A percentile compares a stretch with the other conserved stretches of the same genome.
Evolutionary conservation across 2,113 vertebrate genomes (phyloP).

Genomic region (Saccopteryx bilineata): DNA sequence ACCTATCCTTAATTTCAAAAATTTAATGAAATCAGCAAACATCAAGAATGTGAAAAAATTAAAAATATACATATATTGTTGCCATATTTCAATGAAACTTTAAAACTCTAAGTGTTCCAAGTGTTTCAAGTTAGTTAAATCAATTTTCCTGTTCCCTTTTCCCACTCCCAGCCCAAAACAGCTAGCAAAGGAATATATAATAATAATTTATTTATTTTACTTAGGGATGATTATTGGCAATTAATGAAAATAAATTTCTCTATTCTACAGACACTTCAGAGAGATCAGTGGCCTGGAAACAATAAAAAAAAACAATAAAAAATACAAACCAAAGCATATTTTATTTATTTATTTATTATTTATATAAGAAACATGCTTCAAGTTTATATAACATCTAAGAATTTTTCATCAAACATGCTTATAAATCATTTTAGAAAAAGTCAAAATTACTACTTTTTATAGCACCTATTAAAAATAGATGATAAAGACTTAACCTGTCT

Average conservation of each 20-base stretch:
- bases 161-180: background rate
- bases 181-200: conserved; percentile 42
- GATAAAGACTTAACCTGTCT: conserved; percentile 37
- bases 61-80: background rate
- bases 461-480: background rate
- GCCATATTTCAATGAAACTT: conserved; percentile 9
- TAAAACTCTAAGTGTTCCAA: background rate
- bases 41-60: background rate
- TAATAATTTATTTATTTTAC: background rate
- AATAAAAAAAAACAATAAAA: background rate
- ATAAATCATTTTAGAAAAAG: conserved; percentile 45
- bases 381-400: background rate
- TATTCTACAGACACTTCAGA: background rate
- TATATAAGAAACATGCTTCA: background rate
- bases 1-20: background rate
- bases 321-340: background rate
- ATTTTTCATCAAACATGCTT: conserved; percentile 40
- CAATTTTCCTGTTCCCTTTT: background rate
- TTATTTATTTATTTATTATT: background rate
- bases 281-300: background rate
- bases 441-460: conserved; percentile 36
- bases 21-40: conserved; percentile 22
- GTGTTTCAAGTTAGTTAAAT: background rate
- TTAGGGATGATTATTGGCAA: background rate
- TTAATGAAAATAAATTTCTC: conserved; percentile 16